Conservation (phyloP, 2,888 invertebrate genomes). For the Cyrtodaria siliqua region DNA sequence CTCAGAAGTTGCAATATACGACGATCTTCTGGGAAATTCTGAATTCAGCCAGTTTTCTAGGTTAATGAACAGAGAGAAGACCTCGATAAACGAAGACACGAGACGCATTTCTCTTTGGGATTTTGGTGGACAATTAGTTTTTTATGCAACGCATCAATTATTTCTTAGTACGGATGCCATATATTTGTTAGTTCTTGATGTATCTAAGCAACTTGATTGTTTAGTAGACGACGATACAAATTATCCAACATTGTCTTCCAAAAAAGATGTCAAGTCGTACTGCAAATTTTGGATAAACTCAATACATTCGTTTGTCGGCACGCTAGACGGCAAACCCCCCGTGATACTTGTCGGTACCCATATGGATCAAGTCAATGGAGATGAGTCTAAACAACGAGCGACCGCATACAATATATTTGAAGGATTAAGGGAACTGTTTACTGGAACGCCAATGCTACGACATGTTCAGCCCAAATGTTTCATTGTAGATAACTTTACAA, state of each 20-base stretch:
- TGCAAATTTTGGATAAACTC: constrained; percentile 36
- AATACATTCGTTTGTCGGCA: constrained; percentile 34
- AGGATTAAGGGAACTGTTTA: constrained; percentile 18
- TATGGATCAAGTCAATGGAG: constrained; percentile 12
- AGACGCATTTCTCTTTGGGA: constrained; percentile 24
- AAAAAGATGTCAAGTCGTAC: constrained; percentile 6
- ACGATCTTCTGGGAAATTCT: no score
- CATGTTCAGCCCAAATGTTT: constrained; percentile 35
- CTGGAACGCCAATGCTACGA: constrained; percentile 16
- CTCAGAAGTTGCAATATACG: no score
- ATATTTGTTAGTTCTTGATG: constrained; percentile 16
- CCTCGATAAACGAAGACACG: neutral
- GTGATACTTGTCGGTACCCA: constrained; percentile 48
- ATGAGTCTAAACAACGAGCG: neutral
- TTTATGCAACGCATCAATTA: constrained; percentile 32
- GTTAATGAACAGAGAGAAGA: no score
- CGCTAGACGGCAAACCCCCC: constrained; percentile 22
- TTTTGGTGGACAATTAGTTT: constrained; percentile 33
- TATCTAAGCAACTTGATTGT: constrained; percentile 5
- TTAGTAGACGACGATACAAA: neutral
- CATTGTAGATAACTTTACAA: constrained; percentile 9
- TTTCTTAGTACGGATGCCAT: constrained; percentile 26
- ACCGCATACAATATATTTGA: constrained; percentile 19
- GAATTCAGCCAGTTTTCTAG: no score
- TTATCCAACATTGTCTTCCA: no score